Evolutionary conservation across 2,888 invertebrate genomes (phyloP).

Genomic region (Fragum fragum): DNA sequence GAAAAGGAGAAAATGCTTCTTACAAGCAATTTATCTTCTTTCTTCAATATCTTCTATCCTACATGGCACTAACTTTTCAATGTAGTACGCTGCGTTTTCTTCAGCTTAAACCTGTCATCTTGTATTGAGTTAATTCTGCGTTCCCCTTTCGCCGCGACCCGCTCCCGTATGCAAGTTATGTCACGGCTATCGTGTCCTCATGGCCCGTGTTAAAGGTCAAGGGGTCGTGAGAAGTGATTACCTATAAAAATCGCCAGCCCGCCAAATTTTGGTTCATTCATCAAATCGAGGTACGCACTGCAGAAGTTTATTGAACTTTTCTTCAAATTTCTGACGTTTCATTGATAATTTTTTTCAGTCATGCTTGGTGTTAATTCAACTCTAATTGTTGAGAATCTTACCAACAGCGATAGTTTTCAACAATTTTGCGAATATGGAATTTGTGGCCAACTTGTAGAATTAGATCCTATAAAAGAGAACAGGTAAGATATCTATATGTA

Average conservation of each 20-base stretch:
- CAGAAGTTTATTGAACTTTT: neutral
- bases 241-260: conserved; percentile 15
- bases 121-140: too few relatives aligned
- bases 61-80: too few relatives aligned
- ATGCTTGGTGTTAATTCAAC: conserved; percentile 4
- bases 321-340: neutral
- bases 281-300: neutral
- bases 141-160: neutral
- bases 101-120: too few relatives aligned
- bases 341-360: neutral
- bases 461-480: neutral
- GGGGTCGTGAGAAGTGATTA: conserved; percentile 17
- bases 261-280: conserved; percentile 18
- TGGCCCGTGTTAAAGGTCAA: conserved; percentile 11
- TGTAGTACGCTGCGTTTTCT: too few relatives aligned
- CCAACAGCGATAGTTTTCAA: neutral
- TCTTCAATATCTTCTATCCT: too few relatives aligned
- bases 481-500: conserved; percentile 3
- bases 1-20: too few relatives aligned
- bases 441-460: conserved; percentile 25
- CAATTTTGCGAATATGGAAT: conserved; percentile 12
- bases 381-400: neutral
- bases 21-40: too few relatives aligned
- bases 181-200: conserved; percentile 6
- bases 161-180: conserved; percentile 26